Conservation (phyloP, 1,140 invertebrate species). For the Camponotus pennsylvanicus region DNA sequence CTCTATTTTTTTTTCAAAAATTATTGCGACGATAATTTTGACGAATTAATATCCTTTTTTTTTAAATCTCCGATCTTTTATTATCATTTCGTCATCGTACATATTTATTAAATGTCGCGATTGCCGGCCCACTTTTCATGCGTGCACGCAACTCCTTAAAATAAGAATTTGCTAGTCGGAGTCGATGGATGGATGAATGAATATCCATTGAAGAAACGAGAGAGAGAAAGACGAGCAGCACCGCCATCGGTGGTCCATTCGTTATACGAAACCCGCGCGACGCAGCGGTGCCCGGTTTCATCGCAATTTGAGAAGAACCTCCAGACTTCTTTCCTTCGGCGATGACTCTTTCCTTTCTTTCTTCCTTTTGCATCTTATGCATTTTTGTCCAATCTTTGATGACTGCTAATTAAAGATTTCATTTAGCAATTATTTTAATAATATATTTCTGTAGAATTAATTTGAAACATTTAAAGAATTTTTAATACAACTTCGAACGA, state of each 20-base stretch:
- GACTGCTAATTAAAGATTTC: background rate
- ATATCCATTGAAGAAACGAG: slow-evolving; percentile 52
- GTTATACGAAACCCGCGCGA: slow-evolving; percentile 83
- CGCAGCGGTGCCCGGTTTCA: slow-evolving; percentile 84
- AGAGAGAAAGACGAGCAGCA: slow-evolving; percentile 78
- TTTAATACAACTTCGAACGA: background rate
- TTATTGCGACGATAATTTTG: background rate
- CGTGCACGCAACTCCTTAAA: background rate
- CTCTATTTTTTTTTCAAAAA: background rate
- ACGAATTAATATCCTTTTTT: background rate
- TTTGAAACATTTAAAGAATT: background rate
- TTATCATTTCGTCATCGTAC: background rate
- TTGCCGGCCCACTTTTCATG: slow-evolving; percentile 17
- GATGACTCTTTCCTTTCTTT: slow-evolving; percentile 68
- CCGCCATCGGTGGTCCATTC: slow-evolving; percentile 83
- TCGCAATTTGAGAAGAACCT: slow-evolving; percentile 85
- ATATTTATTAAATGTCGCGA: background rate
- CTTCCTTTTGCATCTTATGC: slow-evolving; percentile 9
- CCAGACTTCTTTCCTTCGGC: slow-evolving; percentile 75
- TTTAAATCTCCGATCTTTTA: background rate
- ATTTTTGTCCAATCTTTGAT: background rate
- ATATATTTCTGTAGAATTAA: background rate
- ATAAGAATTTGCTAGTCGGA: slow-evolving; percentile 18
- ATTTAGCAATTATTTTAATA: background rate
- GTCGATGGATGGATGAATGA: slow-evolving; percentile 46